Conservation (phyloP, 2,888 invertebrate genomes). For the Aphelenchoides bicaudatus region DNA sequence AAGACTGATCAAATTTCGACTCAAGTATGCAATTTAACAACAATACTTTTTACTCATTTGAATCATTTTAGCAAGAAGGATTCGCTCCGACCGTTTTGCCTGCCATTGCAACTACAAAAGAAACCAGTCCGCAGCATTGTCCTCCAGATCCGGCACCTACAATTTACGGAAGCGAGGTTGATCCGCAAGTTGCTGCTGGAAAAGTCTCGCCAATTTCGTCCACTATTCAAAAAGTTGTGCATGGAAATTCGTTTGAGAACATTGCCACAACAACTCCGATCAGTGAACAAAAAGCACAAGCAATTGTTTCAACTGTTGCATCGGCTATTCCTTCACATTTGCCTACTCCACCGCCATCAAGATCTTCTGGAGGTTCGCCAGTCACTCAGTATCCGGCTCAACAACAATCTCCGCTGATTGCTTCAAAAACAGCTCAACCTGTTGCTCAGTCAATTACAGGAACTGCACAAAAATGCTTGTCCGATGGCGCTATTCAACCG, state of each 20-base stretch:
- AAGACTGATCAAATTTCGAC: no score
- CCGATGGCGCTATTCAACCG: background rate
- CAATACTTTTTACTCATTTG: no score
- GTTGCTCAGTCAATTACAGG: background rate
- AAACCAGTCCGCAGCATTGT: background rate
- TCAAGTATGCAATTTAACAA: no score
- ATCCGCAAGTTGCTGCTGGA: background rate
- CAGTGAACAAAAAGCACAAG: no score
- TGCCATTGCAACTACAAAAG: background rate
- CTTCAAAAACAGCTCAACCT: background rate
- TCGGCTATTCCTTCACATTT: constrained; percentile 10
- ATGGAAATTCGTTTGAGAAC: background rate
- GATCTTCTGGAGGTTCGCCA: constrained; percentile 18
- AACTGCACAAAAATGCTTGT: background rate
- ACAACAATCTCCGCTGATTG: constrained; percentile 10
- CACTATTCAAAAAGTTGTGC: constrained; percentile 1
- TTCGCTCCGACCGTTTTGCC: background rate
- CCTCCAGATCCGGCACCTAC: background rate
- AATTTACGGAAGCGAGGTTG: background rate
- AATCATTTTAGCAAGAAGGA: no score
- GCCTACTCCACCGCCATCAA: constrained; percentile 18
- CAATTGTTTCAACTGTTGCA: constrained; percentile 4
- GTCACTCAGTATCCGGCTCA: constrained; percentile 14
- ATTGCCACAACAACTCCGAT: background rate
- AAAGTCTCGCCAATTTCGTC: constrained; percentile 5